A percentile compares a stretch with the other conserved stretches of the same genome.
phyloP scores from a whole-genome alignment of 2,113 vertebrate genomes.

The Apodemus speciosus region DNA sequence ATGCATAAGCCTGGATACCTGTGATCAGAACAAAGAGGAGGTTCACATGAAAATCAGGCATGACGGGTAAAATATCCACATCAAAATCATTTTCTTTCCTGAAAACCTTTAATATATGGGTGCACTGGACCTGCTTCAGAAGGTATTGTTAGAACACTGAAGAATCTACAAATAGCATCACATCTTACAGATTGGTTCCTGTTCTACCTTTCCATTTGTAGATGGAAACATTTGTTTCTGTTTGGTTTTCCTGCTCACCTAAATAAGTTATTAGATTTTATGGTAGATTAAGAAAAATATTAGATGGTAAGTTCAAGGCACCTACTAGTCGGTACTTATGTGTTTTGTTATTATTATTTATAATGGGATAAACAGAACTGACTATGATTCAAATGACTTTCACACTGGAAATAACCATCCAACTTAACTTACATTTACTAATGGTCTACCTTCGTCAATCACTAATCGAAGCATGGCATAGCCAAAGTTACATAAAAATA shows the following conservation, averaged over 20 bases:
- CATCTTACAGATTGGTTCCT: neutral
- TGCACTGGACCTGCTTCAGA: conserved; percentile 1
- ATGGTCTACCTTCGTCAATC: neutral
- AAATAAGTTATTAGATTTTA: conserved; percentile 29
- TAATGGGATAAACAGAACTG: neutral
- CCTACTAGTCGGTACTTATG: neutral
- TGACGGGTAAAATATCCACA: neutral
- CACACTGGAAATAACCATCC: neutral
- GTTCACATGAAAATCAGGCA: conserved; percentile 44
- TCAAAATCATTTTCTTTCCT: conserved; percentile 45
- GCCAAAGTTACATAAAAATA: neutral
- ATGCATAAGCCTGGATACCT: neutral
- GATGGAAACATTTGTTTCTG: neutral
- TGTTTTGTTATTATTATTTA: neutral
- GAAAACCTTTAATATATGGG: conserved; percentile 50
- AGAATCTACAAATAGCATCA: conserved; percentile 39
- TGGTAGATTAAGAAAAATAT: neutral
- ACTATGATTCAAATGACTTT: neutral
- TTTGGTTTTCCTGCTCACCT: neutral
- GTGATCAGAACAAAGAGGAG: conserved; percentile 1
- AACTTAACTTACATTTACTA: conserved; percentile 13
- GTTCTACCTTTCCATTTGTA: neutral
- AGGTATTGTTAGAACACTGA: conserved; percentile 53
- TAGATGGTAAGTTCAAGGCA: conserved; percentile 18
- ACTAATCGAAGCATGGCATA: neutral